phyloP scores from a whole-genome alignment of 1,140 invertebrate genomes.

The Neocloeon triangulifer region DNA sequence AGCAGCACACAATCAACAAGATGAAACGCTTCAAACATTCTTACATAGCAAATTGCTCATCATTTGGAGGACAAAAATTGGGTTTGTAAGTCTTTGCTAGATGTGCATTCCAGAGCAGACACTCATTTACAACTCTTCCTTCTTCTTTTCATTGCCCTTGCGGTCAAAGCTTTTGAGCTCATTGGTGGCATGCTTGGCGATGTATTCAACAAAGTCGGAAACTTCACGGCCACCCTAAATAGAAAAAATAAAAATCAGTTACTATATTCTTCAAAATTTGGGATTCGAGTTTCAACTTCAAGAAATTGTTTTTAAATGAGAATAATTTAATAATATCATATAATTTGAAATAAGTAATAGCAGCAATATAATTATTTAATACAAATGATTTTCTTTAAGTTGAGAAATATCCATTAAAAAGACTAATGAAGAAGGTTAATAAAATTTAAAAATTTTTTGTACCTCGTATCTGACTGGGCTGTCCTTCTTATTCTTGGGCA shows the following conservation, averaged over 20 bases:
- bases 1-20: not conserved
- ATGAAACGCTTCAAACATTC: not conserved
- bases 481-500: conserved; percentile 60
- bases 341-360: not conserved
- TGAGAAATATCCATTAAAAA: not conserved
- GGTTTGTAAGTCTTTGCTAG: not conserved
- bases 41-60: not conserved
- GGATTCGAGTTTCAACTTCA: not conserved
- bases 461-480: conserved; percentile 79
- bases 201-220: conserved; percentile 90
- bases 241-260: conserved; percentile 12
- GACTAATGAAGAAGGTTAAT: not conserved
- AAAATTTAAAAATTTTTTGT: conserved; percentile 9
- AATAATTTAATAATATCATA: not conserved
- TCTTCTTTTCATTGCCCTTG: conserved; percentile 68
- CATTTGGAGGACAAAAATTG: not conserved
- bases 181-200: conserved; percentile 75
- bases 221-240: conserved; percentile 74
- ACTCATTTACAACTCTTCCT: conserved; percentile 42
- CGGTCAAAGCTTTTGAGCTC: conserved; percentile 76
- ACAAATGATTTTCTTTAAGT: not conserved
- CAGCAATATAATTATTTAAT: not conserved
- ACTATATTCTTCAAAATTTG: not conserved
- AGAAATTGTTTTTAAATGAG: not conserved
- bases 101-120: not conserved